A percentile compares a stretch with the other conserved stretches of the same genome.
These are phyloP conservation scores for Coracopsis vasa DNA, from an alignment of 2,113 vertebrate genomes.

Conservation along the genomic window DNA sequence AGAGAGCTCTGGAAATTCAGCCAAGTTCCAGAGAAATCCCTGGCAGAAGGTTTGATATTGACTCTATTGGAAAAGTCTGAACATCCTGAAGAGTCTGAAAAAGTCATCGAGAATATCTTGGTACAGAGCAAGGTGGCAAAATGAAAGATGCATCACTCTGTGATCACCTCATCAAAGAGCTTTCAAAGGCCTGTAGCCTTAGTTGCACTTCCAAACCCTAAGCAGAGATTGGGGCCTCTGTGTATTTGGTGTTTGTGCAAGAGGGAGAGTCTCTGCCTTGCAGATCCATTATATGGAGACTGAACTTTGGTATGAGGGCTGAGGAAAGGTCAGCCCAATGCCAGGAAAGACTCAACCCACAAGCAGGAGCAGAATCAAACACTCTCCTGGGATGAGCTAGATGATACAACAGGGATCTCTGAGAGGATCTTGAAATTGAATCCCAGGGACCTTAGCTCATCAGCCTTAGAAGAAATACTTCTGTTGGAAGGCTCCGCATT, in stretches of 20 bases:
- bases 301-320: not conserved
- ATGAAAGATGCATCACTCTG: not conserved
- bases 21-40: conserved; percentile 3
- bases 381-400: not conserved
- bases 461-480: not conserved
- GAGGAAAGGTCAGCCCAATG: not conserved
- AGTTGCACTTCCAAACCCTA: not conserved
- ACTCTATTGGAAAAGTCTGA: not conserved
- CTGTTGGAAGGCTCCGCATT: conserved; percentile 18
- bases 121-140: not conserved
- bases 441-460: not conserved
- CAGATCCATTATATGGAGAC: not conserved
- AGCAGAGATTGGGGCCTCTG: not conserved
- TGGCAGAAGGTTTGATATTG: not conserved
- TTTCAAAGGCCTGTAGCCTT: not conserved
- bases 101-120: not conserved
- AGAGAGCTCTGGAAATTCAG: not conserved
- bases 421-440: not conserved
- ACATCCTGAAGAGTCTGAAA: not conserved
- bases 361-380: not conserved
- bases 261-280: not conserved
- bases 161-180: not conserved
- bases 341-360: not conserved
- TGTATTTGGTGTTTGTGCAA: not conserved
- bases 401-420: not conserved